These are phyloP conservation scores for Heteropelma amictum DNA, from an alignment of 2,888 invertebrate species.

Conservation along the genomic window DNA sequence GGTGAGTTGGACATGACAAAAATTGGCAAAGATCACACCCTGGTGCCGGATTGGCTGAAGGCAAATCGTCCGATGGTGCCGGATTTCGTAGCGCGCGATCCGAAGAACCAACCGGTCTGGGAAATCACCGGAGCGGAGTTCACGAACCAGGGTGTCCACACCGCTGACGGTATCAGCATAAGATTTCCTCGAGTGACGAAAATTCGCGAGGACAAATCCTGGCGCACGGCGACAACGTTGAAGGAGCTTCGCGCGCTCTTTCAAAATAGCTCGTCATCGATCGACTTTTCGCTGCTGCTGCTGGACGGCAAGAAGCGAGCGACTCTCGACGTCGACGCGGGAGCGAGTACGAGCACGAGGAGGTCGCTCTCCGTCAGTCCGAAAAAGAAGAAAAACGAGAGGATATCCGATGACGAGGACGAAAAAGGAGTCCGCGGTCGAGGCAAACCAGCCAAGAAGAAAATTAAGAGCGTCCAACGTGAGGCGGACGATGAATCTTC, in stretches of 20 bases:
- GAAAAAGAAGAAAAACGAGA: slow-evolving; percentile 20
- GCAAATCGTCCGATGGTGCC: slow-evolving; percentile 92
- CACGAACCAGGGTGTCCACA: slow-evolving; percentile 90
- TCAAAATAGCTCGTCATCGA: slow-evolving; percentile 77
- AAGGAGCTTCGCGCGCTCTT: slow-evolving; percentile 85
- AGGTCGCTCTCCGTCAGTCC: slow-evolving; percentile 32
- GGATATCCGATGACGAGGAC: slow-evolving; percentile 24
- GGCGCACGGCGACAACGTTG: slow-evolving; percentile 90
- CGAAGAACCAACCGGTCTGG: slow-evolving; percentile 94
- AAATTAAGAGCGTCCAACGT: not conserved
- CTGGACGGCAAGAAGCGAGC: slow-evolving; percentile 5
- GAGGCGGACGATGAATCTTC: slow-evolving; percentile 13
- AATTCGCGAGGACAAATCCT: slow-evolving; percentile 90
- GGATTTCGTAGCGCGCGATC: slow-evolving; percentile 92
- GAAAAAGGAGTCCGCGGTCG: not conserved
- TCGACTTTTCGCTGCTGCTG: slow-evolving; percentile 68
- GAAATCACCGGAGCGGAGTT: slow-evolving; percentile 94
- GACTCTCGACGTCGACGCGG: slow-evolving; percentile 7
- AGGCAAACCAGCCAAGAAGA: not conserved
- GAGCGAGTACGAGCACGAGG: slow-evolving; percentile 36
- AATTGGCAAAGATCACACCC: slow-evolving; percentile 85
- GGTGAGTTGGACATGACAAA: slow-evolving; percentile 86
- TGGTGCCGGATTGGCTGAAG: slow-evolving; percentile 89
- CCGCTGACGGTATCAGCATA: slow-evolving; percentile 95
- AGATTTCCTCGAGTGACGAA: slow-evolving; percentile 93